phyloP scores from a whole-genome alignment of 2,113 vertebrate species.

The Grallaria varia region DNA sequence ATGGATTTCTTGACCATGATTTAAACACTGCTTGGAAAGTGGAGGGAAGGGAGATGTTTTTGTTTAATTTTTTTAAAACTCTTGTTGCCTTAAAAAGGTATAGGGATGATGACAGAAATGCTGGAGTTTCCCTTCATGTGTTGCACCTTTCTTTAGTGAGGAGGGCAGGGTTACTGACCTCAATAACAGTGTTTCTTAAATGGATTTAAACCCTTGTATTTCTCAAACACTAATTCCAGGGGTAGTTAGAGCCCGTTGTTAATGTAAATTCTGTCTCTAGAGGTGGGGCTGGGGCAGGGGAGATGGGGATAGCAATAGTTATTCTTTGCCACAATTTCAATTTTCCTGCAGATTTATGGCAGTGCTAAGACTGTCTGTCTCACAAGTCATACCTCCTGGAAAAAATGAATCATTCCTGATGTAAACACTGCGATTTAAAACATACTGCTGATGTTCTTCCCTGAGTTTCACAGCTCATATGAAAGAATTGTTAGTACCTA shows the following conservation, averaged over 20 bases:
- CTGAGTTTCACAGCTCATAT: slow-evolving; percentile 48
- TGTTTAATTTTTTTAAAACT: not conserved
- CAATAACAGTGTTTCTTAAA: not conserved
- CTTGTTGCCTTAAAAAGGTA: slow-evolving; percentile 2
- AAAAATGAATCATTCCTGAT: slow-evolving; percentile 74
- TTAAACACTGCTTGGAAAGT: not conserved
- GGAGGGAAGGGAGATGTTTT: not conserved
- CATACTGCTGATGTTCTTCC: slow-evolving; percentile 61
- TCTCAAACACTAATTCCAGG: not conserved
- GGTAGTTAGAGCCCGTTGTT: not conserved
- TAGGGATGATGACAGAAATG: slow-evolving; percentile 7
- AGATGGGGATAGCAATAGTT: slow-evolving; percentile 12
- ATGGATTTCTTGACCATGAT: not conserved
- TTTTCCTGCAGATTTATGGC: slow-evolving; percentile 57
- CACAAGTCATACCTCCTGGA: slow-evolving; percentile 65
- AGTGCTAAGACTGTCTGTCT: slow-evolving; percentile 41
- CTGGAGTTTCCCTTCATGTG: not conserved
- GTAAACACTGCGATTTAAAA: slow-evolving; percentile 76
- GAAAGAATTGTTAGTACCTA: slow-evolving; percentile 70
- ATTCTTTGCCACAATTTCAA: slow-evolving; percentile 28
- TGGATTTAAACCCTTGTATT: not conserved
- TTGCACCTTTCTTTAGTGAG: not conserved
- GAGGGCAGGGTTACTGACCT: not conserved
- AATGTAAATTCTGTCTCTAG: not conserved
- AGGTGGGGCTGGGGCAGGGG: not conserved